Conservation (phyloP, 2,797 vertebrate genomes). For the Bradypodion ventrale region DNA sequence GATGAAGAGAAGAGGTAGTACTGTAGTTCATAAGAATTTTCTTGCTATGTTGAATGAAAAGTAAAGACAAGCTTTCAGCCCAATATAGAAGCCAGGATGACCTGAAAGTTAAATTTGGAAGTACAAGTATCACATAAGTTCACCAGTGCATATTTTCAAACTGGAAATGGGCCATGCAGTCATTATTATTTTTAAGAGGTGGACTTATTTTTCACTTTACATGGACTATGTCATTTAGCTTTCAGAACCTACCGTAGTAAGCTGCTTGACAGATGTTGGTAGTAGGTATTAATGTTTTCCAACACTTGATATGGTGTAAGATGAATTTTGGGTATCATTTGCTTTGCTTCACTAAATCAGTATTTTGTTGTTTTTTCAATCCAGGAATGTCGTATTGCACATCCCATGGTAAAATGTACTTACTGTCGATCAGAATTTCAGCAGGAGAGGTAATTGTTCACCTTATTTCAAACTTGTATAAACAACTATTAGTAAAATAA, state of each 20-base stretch:
- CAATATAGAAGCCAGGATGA: too few species aligned
- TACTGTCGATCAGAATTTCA: slow-evolving; percentile 98
- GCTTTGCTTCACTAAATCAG: background rate
- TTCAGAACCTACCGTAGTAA: too few species aligned
- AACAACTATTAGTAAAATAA: background rate
- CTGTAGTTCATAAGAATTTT: too few species aligned
- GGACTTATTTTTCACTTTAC: background rate
- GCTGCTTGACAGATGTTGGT: background rate
- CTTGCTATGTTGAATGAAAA: too few species aligned
- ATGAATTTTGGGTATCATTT: background rate
- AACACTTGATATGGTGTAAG: background rate
- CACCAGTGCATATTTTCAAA: too few species aligned
- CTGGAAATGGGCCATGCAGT: too few species aligned
- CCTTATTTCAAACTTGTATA: background rate
- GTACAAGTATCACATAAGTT: too few species aligned
- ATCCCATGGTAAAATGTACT: slow-evolving; percentile 97
- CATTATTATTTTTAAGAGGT: background rate
- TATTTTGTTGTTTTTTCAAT: slow-evolving; percentile 54
- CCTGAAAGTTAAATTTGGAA: background rate
- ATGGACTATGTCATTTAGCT: background rate
- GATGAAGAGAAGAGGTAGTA: too few species aligned
- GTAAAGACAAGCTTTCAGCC: too few species aligned
- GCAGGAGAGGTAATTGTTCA: slow-evolving; percentile 88
- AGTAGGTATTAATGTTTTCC: background rate
- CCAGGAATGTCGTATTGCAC: slow-evolving; percentile 96